These are phyloP conservation scores for Scortum barcoo DNA, from an alignment of 2,113 vertebrate genomes.

Conservation along the genomic window DNA sequence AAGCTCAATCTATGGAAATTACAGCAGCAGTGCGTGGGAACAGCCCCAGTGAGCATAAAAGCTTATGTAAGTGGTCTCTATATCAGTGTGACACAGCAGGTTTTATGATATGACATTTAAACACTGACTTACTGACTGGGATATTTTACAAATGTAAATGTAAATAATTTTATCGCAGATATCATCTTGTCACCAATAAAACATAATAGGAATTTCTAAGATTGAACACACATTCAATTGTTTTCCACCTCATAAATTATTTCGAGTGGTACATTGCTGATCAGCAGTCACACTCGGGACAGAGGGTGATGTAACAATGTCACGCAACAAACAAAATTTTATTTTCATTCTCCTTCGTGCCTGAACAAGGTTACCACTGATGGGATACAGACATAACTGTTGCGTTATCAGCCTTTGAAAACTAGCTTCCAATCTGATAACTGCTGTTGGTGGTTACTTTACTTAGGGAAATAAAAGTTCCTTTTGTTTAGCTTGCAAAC, in stretches of 20 bases:
- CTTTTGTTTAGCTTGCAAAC: slow-evolving; percentile 18
- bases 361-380: neutral
- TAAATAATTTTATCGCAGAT: neutral
- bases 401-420: neutral
- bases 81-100: neutral
- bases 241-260: neutral
- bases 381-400: neutral
- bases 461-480: slow-evolving; percentile 10
- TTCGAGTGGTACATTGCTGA: neutral
- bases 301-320: neutral
- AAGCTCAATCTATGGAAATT: neutral
- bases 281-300: neutral
- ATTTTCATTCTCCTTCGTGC: neutral
- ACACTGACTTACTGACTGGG: neutral
- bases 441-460: slow-evolving; percentile 19
- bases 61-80: neutral
- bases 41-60: neutral
- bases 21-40: slow-evolving; percentile 3
- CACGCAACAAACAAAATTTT: neutral
- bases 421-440: slow-evolving; percentile 25
- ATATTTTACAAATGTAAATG: neutral
- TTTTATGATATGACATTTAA: neutral
- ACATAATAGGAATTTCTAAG: neutral
- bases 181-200: neutral
- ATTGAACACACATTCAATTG: slow-evolving; percentile 2